Percentiles rank a stretch among this genome's conserved stretches.
These are phyloP conservation scores for Bothrops jararaca DNA, from an alignment of 2,113 vertebrate genomes.

Conservation along the genomic window DNA sequence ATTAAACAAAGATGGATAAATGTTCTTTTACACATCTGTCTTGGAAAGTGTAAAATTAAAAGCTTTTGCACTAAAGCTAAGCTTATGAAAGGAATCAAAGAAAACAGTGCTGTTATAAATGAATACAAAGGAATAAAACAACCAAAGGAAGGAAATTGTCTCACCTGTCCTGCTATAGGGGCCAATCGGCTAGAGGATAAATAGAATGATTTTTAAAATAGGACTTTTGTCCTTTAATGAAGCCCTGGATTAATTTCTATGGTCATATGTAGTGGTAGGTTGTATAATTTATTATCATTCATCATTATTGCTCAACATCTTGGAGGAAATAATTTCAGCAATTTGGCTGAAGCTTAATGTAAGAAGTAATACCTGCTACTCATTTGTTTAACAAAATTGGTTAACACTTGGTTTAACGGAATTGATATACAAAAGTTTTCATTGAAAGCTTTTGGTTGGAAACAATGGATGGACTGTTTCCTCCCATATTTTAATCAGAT, in stretches of 20 bases:
- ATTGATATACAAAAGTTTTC: not conserved
- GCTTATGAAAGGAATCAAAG: not conserved
- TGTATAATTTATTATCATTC: conserved; percentile 32
- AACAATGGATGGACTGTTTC: not conserved
- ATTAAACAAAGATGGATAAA: conserved; percentile 46
- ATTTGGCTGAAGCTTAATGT: not conserved
- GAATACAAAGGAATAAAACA: conserved; percentile 43
- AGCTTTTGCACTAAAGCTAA: conserved; percentile 17
- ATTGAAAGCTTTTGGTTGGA: accelerated
- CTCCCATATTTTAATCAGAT: not conserved
- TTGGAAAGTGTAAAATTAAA: conserved; percentile 31
- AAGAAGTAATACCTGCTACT: not conserved
- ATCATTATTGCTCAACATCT: not conserved
- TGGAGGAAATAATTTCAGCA: conserved; percentile 33
- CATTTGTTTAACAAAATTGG: not conserved
- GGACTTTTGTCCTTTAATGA: conserved; percentile 46
- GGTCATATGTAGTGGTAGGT: not conserved
- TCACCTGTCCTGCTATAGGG: conserved; percentile 21
- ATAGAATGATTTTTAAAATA: conserved; percentile 12
- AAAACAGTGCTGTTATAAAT: conserved; percentile 9
- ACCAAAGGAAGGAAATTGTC: conserved; percentile 2
- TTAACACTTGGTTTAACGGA: not conserved
- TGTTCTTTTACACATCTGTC: conserved; percentile 25
- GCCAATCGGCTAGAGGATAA: conserved; percentile 28
- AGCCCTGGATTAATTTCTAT: conserved; percentile 19